Conservation (phyloP, 2,888 invertebrate species). For the Polyommatus icarus region DNA sequence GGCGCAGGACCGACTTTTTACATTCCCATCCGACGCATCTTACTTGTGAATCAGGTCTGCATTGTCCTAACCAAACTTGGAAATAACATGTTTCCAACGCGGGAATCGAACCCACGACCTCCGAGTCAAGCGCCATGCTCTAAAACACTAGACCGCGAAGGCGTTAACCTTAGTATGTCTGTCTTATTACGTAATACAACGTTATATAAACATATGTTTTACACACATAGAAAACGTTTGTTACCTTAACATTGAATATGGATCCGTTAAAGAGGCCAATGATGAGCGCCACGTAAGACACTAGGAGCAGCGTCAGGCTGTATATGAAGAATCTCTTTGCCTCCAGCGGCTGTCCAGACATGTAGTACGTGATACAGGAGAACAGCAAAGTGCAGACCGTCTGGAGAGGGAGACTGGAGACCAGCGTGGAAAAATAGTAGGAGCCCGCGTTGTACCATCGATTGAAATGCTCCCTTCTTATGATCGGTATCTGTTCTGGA, state of each 20-base stretch:
- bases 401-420: slow-evolving; percentile 92
- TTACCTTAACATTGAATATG: slow-evolving; percentile 85
- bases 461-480: slow-evolving; percentile 91
- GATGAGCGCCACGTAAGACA: slow-evolving; percentile 92
- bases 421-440: slow-evolving; percentile 88
- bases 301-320: slow-evolving; percentile 85
- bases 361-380: slow-evolving; percentile 88
- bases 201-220: no score
- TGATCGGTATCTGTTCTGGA: slow-evolving; percentile 90
- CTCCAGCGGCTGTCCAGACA: slow-evolving; percentile 94
- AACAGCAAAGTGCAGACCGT: slow-evolving; percentile 87
- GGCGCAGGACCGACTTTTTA: no score
- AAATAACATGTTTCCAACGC: no score
- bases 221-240: neutral
- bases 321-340: slow-evolving; percentile 85
- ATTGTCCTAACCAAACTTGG: no score
- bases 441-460: slow-evolving; percentile 93
- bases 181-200: no score
- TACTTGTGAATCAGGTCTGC: no score
- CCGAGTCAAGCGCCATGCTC: no score
- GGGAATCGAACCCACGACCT: no score
- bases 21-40: no score
- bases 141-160: no score
- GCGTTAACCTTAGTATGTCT: no score
- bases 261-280: slow-evolving; percentile 93